These are phyloP conservation scores for Nycticorax nycticorax DNA, from an alignment of 2,113 vertebrate species.

Conservation along the genomic window DNA sequence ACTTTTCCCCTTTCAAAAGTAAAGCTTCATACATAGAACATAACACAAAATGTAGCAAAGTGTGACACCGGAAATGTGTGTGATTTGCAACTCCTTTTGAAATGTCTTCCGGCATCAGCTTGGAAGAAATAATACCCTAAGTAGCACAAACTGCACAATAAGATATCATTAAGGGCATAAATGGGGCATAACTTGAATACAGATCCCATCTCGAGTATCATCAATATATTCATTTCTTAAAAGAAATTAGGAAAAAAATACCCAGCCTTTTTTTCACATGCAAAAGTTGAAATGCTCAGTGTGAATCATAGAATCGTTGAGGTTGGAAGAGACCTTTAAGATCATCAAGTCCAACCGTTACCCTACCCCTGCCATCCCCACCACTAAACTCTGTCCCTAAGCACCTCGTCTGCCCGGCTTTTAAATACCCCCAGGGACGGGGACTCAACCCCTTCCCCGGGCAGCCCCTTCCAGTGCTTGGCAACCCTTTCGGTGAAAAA, in stretches of 20 bases:
- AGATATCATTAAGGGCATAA: conserved; percentile 25
- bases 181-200: conserved; percentile 12
- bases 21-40: background rate
- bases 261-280: background rate
- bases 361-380: too few species aligned
- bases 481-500: too few species aligned
- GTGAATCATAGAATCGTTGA: background rate
- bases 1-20: background rate
- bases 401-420: too few species aligned
- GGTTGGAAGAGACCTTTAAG: too few species aligned
- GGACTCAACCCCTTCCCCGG: too few species aligned
- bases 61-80: background rate
- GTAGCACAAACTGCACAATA: background rate
- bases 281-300: background rate
- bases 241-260: background rate
- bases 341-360: too few species aligned
- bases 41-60: background rate
- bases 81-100: background rate
- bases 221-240: background rate
- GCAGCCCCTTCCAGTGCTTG: too few species aligned
- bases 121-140: background rate
- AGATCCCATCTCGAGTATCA: background rate
- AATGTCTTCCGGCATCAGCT: background rate
- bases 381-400: too few species aligned
- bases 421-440: too few species aligned